Conservation (phyloP, 2,797 vertebrate genomes). For the Sebastes flavidus region DNA sequence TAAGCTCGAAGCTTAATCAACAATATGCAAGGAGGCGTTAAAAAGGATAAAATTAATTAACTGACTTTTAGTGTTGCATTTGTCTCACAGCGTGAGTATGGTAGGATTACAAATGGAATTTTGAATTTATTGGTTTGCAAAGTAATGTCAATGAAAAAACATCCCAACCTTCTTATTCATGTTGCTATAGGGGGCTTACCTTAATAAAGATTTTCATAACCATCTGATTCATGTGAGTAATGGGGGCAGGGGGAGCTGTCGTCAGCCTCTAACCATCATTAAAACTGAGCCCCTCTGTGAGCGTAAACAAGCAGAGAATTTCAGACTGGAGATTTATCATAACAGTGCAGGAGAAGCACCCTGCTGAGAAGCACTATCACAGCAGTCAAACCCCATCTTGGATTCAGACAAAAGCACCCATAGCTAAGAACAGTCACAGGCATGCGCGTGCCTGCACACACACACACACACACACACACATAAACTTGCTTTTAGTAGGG, state of each 20-base stretch:
- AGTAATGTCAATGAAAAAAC: conserved; percentile 34
- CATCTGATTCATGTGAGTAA: conserved; percentile 32
- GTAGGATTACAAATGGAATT: conserved; percentile 38
- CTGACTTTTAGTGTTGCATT: conserved; percentile 65
- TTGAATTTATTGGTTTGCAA: conserved; percentile 47
- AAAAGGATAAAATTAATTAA: conserved; percentile 72
- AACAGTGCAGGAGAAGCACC: conserved; percentile 37
- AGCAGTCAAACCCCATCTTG: conserved; percentile 41
- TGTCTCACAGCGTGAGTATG: conserved; percentile 58
- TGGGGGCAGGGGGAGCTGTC: conserved; percentile 22
- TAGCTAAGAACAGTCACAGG: background rate
- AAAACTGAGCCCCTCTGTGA: conserved; percentile 44
- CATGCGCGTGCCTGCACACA: background rate
- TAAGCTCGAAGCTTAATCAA: conserved; percentile 69
- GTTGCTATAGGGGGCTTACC: conserved; percentile 40
- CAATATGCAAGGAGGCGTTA: conserved; percentile 66
- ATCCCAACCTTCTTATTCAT: conserved; percentile 38
- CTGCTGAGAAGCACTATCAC: conserved; percentile 36
- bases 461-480: background rate
- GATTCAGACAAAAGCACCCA: conserved; percentile 46
- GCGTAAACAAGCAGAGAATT: conserved; percentile 48
- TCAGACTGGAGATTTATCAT: conserved; percentile 40
- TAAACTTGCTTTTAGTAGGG: conserved; percentile 23
- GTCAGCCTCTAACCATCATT: conserved; percentile 52
- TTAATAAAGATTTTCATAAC: conserved; percentile 51